Conservation (phyloP, 2,888 invertebrate genomes). For the Glaucopsyche alexis region DNA sequence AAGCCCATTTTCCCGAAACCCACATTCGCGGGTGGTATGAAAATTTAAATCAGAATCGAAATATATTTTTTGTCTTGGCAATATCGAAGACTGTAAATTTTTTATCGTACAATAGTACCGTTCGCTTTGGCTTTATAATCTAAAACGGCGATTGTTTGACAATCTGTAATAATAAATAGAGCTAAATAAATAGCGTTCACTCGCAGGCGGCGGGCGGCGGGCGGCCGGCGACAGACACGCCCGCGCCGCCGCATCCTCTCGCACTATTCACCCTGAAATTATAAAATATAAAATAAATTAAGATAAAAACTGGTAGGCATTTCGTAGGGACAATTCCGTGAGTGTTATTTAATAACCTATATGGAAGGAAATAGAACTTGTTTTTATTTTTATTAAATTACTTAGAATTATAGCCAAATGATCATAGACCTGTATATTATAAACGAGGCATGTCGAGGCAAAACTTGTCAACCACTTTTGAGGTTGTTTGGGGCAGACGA, state of each 20-base stretch:
- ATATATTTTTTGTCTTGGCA: slow-evolving; percentile 8
- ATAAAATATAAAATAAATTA: neutral
- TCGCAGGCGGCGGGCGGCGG: neutral
- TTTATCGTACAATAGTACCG: slow-evolving; percentile 28
- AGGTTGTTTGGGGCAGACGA: too few relatives aligned
- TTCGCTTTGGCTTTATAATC: slow-evolving; percentile 29
- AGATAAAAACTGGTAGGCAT: too few relatives aligned
- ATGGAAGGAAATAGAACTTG: too few relatives aligned
- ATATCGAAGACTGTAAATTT: slow-evolving; percentile 22
- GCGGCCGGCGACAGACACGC: too few relatives aligned
- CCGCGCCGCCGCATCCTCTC: slow-evolving; percentile 5
- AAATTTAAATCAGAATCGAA: slow-evolving; percentile 11
- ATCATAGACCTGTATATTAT: too few relatives aligned
- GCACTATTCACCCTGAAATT: slow-evolving; percentile 8
- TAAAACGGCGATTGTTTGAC: slow-evolving; percentile 27
- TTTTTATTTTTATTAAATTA: too few relatives aligned
- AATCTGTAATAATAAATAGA: slow-evolving; percentile 27
- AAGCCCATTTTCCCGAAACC: neutral
- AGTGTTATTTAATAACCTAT: too few relatives aligned
- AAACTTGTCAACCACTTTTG: too few relatives aligned
- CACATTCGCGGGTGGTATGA: slow-evolving; percentile 19
- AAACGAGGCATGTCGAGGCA: too few relatives aligned
- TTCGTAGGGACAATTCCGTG: too few relatives aligned
- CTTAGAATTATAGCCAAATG: too few relatives aligned
- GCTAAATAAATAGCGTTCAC: slow-evolving; percentile 27